Conservation (phyloP, 2,113 vertebrate genomes). For the Microcebus jonahi region DNA sequence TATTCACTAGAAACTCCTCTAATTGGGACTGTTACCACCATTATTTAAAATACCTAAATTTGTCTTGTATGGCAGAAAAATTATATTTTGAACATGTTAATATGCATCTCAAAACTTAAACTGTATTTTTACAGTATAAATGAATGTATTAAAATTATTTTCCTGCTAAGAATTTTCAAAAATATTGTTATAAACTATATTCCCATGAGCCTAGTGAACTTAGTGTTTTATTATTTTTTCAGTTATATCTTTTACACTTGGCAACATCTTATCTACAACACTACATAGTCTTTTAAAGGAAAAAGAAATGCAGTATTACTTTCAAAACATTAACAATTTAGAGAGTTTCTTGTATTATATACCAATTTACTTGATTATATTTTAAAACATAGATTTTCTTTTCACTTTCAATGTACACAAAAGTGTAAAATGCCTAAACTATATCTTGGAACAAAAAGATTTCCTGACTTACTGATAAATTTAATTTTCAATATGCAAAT, state of each 20-base stretch:
- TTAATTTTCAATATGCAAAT: neutral
- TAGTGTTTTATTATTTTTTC: constrained; percentile 76
- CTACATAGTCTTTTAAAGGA: constrained; percentile 46
- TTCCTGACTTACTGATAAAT: neutral
- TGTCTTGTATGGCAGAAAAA: neutral
- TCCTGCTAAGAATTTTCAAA: constrained; percentile 45
- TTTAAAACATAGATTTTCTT: constrained; percentile 63
- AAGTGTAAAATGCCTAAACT: neutral
- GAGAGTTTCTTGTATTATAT: constrained; percentile 67
- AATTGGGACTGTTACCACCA: neutral
- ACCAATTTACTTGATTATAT: constrained; percentile 52
- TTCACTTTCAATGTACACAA: neutral
- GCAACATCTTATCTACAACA: constrained; percentile 62
- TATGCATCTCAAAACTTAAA: constrained; percentile 38
- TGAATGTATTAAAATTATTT: constrained; percentile 58
- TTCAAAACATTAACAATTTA: constrained; percentile 74
- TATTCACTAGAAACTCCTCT: neutral
- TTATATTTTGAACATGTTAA: neutral
- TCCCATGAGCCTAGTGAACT: constrained; percentile 48
- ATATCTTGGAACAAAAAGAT: neutral
- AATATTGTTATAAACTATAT: constrained; percentile 38
- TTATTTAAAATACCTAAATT: neutral
- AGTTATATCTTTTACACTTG: constrained; percentile 67
- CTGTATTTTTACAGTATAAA: constrained; percentile 57
- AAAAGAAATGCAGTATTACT: neutral